Evolutionary conservation across 2,888 invertebrate genomes (phyloP).

Genomic region (Andrena hattorfiana): DNA sequence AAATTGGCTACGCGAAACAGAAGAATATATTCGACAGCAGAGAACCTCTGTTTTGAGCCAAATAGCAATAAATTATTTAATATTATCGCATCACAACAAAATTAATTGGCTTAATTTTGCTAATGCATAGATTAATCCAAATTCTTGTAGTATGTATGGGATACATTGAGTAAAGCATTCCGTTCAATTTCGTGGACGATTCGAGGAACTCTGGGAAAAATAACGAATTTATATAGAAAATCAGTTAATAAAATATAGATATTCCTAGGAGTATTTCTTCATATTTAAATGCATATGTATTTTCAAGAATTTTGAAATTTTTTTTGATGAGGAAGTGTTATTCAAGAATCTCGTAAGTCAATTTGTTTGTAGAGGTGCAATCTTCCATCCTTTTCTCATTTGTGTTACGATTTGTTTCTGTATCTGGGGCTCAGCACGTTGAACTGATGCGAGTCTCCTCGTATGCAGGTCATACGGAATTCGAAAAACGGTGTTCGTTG

Average conservation of each 20-base stretch:
- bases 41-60: neutral
- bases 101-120: neutral
- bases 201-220: neutral
- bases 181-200: neutral
- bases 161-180: neutral
- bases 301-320: neutral
- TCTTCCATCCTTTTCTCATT: neutral
- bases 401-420: neutral
- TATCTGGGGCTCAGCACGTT: no score
- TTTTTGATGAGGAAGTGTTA: no score
- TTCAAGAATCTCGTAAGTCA: neutral
- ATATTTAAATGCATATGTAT: neutral
- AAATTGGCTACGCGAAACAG: neutral
- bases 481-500: constrained; percentile 33
- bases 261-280: neutral
- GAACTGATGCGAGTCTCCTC: neutral
- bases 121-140: neutral
- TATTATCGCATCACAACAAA: neutral
- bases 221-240: no score
- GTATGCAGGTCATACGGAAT: neutral
- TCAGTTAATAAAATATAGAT: neutral
- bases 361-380: neutral
- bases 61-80: neutral
- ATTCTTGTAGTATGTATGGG: neutral
- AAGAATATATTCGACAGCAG: neutral